A percentile compares a stretch with the other conserved stretches of the same genome.
Conservation (phyloP, 2,113 vertebrate genomes). For the Ammospiza nelsoni region DNA sequence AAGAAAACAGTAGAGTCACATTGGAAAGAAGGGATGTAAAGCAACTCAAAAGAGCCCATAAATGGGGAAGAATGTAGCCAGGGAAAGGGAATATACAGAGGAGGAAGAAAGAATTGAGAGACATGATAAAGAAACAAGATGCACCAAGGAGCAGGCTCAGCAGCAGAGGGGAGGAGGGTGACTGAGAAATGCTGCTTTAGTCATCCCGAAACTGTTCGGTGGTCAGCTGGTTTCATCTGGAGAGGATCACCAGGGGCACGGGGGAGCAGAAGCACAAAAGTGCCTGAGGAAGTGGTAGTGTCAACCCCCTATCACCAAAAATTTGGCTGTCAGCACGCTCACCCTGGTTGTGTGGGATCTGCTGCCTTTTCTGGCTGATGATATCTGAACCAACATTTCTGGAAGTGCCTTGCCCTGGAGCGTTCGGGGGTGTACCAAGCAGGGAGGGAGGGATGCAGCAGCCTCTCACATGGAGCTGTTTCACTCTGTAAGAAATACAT, state of each 20-base stretch:
- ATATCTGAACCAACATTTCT: constrained; percentile 20
- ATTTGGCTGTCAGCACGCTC: background rate
- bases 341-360: background rate
- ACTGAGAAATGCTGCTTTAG: constrained; percentile 23
- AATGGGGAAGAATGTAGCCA: background rate
- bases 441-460: background rate
- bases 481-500: background rate
- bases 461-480: background rate
- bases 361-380: background rate
- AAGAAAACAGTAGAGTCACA: background rate
- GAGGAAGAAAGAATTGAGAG: constrained; percentile 19
- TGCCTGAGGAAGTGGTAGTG: background rate
- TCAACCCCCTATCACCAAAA: background rate
- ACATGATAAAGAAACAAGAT: background rate
- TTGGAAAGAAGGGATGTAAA: background rate
- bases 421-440: background rate
- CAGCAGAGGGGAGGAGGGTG: background rate
- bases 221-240: constrained; percentile 13
- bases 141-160: constrained; percentile 4
- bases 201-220: constrained; percentile 39
- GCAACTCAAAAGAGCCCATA: background rate
- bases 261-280: background rate
- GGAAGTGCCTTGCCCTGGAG: background rate
- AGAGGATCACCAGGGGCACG: background rate
- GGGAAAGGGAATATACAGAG: background rate